Evolutionary conservation across 2,113 vertebrate species (phyloP).

Genomic region (Chionis minor): DNA sequence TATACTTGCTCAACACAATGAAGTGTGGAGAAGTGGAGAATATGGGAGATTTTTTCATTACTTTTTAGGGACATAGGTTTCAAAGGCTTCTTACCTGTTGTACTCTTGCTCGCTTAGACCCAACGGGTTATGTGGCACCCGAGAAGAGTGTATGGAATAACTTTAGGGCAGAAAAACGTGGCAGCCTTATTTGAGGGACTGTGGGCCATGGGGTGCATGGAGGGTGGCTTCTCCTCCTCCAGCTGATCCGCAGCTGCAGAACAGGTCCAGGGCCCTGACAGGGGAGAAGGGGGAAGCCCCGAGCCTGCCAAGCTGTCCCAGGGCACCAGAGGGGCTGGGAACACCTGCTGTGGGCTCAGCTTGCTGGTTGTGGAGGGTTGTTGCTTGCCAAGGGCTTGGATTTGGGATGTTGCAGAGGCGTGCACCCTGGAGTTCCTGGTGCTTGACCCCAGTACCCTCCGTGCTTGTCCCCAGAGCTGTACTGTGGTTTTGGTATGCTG

Average conservation of each 20-base stretch:
- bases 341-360: neutral
- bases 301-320: neutral
- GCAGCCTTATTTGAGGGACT: neutral
- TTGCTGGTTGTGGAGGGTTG: accelerated
- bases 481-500: neutral
- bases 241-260: accelerated
- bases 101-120: neutral
- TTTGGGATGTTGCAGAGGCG: neutral
- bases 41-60: neutral
- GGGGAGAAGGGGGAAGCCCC: neutral
- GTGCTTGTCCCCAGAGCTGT: neutral
- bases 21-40: neutral
- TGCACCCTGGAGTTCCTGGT: accelerated
- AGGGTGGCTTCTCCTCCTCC: neutral
- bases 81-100: neutral
- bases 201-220: accelerated
- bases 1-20: neutral
- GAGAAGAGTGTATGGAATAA: neutral
- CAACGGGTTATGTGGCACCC: accelerated
- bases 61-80: neutral
- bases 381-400: neutral
- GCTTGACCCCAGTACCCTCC: neutral
- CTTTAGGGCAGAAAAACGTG: neutral
- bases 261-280: neutral
- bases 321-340: neutral